Evolutionary conservation across 2,113 vertebrate species (phyloP), one percentile per base, ranked within the genome.

Genomic region (Amblyopsis rosae): DNA sequence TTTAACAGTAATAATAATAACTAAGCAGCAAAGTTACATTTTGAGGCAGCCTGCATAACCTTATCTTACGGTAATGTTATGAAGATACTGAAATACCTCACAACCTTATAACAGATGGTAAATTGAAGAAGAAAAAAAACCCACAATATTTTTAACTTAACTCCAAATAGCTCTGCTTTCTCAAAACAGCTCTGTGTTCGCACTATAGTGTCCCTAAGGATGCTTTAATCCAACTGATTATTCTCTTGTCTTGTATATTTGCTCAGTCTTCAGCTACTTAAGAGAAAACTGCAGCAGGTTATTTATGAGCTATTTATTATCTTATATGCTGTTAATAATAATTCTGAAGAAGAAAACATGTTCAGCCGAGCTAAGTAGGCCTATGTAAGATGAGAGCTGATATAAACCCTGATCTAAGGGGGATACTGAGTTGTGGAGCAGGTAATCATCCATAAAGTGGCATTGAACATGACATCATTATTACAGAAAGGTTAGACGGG

Each of bases 251-350:
- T 41, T 17, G 41, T 61, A 9, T 19, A 9, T 54, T 70, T 17
- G 35, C 48, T 8, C 49, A 51, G 35, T 13, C 54, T 70, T 26
- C 67, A 70, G 59, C 51, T 16, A 62, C 59, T 62, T 12, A 41
- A 51, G 19, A 53, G 50, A 51, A 13, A 45, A 70, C 33, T 55
- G 61, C 33, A 47, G 48, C 10, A 13, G 48, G 48, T 50, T 50
- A 50, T 50, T 50, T 50, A 12, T 45, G 7, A 35, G 13, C 35
- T 8, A 8, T 5, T n/a, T 12, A 41, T n/a, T 41, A 13, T 12
- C 0, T 2, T 26, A 33, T 19, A 19, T 19, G 19, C 19, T 19
- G 19, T 64, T 64, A 47, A 50, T 19, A 12, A 51, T 41, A 13
- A 13, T 50, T 50, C 3, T 11, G 48, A 50, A 50, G 3, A 50